Base-by-base conservation (phyloP, 1,140 invertebrate genomes). In the Drosophila nikananu region DNA sequence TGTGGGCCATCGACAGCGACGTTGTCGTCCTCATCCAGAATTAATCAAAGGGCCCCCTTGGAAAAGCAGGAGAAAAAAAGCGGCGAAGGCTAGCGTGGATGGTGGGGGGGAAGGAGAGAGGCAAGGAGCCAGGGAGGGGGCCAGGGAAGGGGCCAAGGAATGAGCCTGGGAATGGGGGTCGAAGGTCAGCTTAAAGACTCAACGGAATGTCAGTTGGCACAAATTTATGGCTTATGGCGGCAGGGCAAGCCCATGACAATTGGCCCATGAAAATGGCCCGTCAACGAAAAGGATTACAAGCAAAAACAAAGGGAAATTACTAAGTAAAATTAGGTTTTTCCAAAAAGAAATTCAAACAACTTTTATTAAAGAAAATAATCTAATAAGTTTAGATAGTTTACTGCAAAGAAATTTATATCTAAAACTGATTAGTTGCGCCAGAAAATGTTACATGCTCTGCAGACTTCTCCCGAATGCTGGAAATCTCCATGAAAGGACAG, bases 181-280 rank as follows among this genome's bases (percentile, higher is more conserved):
- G 41, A 35, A 73, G 70, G 67, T 72, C 67, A 72, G 66, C 66
- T 72, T 72, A 72, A 70, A 72, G 66, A 72, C 51, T 57, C 66
- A 71, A 58, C 51, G 32, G 27, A 39, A 72, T 55, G 68, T 59
- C 68, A 57, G 52, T 49, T 35, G 52, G 51, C 67, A 59, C 68
- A 72, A 72, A 72, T 72, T 72, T 72, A 72, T 72, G 67, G 67
- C 68, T 70, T 32, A 62, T 63, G 63, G 42, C 39, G 12, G 19
- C 27, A 17, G 46, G 59, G 37, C 32, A 27, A 27, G 41, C 30
- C 71, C 59, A 63, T 74, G 57, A 68, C 65, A 67, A 67, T 68
- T 68, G 65, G 65, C 44, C 32, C 2, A 63, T 2, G 48, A 23
- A 58, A 52, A 42, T 46, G 64, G 68, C 23, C 37, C 25, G 17